phyloP scores from a whole-genome alignment of 2,797 vertebrate genomes.

The Cygnus olor region DNA sequence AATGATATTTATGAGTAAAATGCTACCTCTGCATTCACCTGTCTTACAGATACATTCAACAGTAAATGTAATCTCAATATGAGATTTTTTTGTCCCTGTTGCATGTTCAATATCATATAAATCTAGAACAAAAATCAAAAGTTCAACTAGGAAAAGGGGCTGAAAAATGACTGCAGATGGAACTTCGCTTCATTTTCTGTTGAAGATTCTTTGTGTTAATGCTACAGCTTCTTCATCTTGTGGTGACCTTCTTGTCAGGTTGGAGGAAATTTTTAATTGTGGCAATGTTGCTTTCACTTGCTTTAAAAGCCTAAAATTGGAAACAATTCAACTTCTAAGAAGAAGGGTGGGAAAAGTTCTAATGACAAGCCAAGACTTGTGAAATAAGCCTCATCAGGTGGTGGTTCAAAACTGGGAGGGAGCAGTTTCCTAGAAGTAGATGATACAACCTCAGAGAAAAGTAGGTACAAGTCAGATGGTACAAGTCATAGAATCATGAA shows the following conservation, averaged over 20 bases:
- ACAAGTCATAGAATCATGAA: background rate
- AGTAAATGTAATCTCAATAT: background rate
- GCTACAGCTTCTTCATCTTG: constrained; percentile 72
- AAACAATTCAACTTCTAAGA: background rate
- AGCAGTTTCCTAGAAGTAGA: background rate
- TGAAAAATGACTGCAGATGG: background rate
- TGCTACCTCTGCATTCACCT: background rate
- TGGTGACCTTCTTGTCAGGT: constrained; percentile 78
- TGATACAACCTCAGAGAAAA: background rate
- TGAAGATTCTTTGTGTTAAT: constrained; percentile 70
- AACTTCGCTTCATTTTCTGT: background rate
- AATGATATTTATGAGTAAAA: background rate
- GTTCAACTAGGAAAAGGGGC: background rate
- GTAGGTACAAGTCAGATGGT: background rate
- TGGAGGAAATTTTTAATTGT: constrained; percentile 78
- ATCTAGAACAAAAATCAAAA: background rate
- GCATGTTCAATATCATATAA: background rate
- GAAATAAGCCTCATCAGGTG: background rate
- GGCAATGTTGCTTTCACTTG: constrained; percentile 72
- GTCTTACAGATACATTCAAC: background rate
- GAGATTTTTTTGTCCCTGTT: background rate
- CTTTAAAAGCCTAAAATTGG: constrained; percentile 76
- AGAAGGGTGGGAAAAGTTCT: background rate
- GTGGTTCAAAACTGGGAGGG: background rate
- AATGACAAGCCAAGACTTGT: background rate